These are phyloP conservation scores for Microplitis deprimator DNA, from an alignment of 2,888 invertebrate species.

Conservation along the genomic window DNA sequence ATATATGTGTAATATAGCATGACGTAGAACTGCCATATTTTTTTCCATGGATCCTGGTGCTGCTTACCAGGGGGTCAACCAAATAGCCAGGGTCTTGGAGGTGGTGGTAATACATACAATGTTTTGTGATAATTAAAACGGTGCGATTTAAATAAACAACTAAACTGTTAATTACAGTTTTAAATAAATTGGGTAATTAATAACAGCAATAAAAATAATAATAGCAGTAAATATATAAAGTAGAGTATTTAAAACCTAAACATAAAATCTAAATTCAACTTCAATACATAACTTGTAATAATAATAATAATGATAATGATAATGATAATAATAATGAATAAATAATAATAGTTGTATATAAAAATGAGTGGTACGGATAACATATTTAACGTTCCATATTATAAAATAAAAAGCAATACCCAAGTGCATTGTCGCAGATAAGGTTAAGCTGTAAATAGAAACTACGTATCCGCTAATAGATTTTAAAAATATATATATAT, in stretches of 20 bases:
- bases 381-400: conserved; percentile 52
- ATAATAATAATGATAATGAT: not conserved
- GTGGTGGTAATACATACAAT: conserved; percentile 57
- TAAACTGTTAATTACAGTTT: conserved; percentile 44
- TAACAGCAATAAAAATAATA: not conserved
- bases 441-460: conserved; percentile 49
- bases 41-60: conserved; percentile 55
- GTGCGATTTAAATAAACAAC: conserved; percentile 61
- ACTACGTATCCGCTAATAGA: conserved; percentile 33
- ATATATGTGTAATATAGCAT: conserved; percentile 37
- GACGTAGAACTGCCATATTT: conserved; percentile 66
- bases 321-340: conserved; percentile 20
- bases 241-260: not conserved
- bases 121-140: conserved; percentile 64
- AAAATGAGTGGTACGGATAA: conserved; percentile 20
- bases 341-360: not conserved
- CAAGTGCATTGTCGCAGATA: conserved; percentile 46
- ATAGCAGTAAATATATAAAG: not conserved
- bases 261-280: not conserved
- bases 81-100: conserved; percentile 61
- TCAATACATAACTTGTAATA: not conserved
- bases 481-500: conserved; percentile 33
- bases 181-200: not conserved
- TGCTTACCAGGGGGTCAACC: conserved; percentile 63
- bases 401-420: conserved; percentile 36